Evolutionary conservation across 2,797 vertebrate genomes (phyloP).

Genomic region (Notolabrus celidotus): DNA sequence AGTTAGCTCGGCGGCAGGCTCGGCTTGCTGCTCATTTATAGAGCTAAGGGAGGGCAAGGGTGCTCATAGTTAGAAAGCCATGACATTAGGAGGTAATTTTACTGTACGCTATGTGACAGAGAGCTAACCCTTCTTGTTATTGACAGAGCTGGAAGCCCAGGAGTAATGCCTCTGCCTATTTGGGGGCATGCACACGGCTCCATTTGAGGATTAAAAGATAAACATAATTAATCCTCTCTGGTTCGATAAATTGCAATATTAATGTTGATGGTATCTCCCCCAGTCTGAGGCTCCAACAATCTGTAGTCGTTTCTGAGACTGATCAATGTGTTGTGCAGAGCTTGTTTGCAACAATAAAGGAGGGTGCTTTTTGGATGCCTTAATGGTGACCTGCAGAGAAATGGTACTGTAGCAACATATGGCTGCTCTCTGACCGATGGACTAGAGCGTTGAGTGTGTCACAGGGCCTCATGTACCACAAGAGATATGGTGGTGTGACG

Average conservation of each 20-base stretch:
- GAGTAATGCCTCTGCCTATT: conserved; percentile 59
- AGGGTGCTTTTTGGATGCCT: not conserved
- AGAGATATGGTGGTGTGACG: conserved; percentile 78
- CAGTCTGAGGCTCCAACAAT: conserved; percentile 27
- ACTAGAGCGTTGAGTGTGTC: conserved; percentile 61
- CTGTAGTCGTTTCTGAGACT: conserved; percentile 13
- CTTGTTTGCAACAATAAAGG: conserved; percentile 17
- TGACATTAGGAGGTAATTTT: conserved; percentile 66
- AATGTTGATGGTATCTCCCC: conserved; percentile 59
- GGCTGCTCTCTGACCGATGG: conserved; percentile 70
- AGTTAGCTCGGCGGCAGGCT: conserved; percentile 57
- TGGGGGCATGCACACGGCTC: conserved; percentile 45
- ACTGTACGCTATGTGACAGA: conserved; percentile 54
- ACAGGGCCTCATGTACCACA: conserved; percentile 75
- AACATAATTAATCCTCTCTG: conserved; percentile 79
- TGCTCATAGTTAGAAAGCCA: conserved; percentile 58
- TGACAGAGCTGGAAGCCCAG: conserved; percentile 57
- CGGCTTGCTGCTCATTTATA: conserved; percentile 66
- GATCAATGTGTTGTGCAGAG: conserved; percentile 54
- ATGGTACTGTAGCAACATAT: conserved; percentile 40
- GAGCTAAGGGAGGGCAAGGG: conserved; percentile 57
- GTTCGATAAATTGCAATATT: conserved; percentile 70
- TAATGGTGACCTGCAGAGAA: conserved; percentile 66
- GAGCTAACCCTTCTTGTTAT: conserved; percentile 57
- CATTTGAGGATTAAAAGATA: conserved; percentile 78